Conservation (phyloP, 2,797 vertebrate genomes). For the Decapterus maruadsi region DNA sequence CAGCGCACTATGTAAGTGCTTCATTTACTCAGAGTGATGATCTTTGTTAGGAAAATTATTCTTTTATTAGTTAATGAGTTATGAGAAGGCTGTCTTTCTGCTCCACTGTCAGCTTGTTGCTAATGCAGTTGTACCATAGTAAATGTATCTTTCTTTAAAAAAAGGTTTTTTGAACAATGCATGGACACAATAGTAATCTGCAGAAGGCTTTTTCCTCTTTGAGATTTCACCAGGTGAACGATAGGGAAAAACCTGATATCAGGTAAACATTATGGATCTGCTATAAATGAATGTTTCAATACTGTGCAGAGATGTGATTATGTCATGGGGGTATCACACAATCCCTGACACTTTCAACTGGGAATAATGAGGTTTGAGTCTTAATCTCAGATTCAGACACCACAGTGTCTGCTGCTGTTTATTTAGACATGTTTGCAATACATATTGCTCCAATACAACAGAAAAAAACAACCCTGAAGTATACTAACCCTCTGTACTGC, state of each 20-base stretch:
- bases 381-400: slow-evolving; percentile 56
- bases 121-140: background rate
- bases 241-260: background rate
- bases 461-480: background rate
- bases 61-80: slow-evolving; percentile 18
- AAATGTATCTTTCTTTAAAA: background rate
- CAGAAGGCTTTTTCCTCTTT: slow-evolving; percentile 14
- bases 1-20: slow-evolving; percentile 64
- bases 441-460: too few relatives aligned
- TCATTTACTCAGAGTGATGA: slow-evolving; percentile 22
- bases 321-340: slow-evolving; percentile 9
- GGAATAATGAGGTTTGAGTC: slow-evolving; percentile 55
- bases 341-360: slow-evolving; percentile 37
- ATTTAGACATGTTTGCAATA: slow-evolving; percentile 3
- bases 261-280: background rate
- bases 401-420: slow-evolving; percentile 22
- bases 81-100: slow-evolving; percentile 1
- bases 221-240: slow-evolving; percentile 18
- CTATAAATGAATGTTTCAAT: slow-evolving; percentile 3
- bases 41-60: slow-evolving; percentile 22
- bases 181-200: slow-evolving; percentile 22
- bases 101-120: too few relatives aligned
- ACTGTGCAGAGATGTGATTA: slow-evolving; percentile 15
- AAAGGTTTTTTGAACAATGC: slow-evolving; percentile 11
- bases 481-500: background rate